Evolutionary conservation across 1,140 invertebrate genomes (phyloP).

Genomic region (Drosophila kohkoa): DNA sequence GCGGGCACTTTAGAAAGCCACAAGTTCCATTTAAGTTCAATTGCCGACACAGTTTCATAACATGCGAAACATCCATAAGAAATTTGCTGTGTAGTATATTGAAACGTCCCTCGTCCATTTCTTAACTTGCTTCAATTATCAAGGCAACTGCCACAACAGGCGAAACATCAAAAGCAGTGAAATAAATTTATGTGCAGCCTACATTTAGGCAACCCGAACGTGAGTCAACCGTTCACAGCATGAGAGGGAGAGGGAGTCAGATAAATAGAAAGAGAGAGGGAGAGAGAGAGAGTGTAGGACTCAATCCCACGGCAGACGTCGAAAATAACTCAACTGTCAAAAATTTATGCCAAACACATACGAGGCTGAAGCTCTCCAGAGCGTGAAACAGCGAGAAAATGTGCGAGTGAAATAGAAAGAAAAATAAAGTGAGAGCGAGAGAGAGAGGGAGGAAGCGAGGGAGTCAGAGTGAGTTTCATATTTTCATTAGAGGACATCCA

Average conservation of each 20-base stretch:
- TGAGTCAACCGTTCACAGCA: conserved; percentile 10
- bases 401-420: conserved; percentile 18
- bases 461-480: conserved; percentile 45
- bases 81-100: conserved; percentile 10
- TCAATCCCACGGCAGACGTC: conserved; percentile 45
- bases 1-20: background rate
- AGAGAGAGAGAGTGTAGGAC: background rate
- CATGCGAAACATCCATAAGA: conserved; percentile 25
- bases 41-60: conserved; percentile 19
- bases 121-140: conserved; percentile 67
- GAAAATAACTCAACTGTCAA: conserved; percentile 75
- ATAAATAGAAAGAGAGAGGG: background rate
- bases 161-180: conserved; percentile 57
- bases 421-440: conserved; percentile 4
- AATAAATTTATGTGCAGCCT: conserved; percentile 68
- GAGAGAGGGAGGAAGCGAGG: background rate
- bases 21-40: conserved; percentile 4
- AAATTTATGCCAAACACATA: conserved; percentile 70
- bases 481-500: conserved; percentile 76
- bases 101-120: conserved; percentile 25
- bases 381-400: conserved; percentile 46
- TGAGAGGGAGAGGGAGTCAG: background rate
- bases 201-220: conserved; percentile 57
- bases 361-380: conserved; percentile 32
- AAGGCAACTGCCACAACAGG: conserved; percentile 39